Percentiles rank a stretch among this genome's conserved stretches.
These are phyloP conservation scores for Chalcosyrphus nemorum DNA, from an alignment of 2,888 invertebrate genomes.

Conservation along the genomic window DNA sequence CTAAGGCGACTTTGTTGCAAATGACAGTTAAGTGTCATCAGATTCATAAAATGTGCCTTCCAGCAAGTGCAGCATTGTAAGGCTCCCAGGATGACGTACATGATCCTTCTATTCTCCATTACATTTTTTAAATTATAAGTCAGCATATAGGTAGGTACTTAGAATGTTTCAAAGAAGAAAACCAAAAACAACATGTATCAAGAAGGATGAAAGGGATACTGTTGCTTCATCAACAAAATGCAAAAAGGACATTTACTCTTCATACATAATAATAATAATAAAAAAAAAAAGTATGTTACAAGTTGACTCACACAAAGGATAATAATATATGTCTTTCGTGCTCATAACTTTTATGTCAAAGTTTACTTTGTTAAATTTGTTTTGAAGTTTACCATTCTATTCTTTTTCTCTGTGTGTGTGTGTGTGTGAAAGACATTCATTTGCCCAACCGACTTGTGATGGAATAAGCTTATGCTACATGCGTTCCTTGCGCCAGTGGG, in stretches of 20 bases:
- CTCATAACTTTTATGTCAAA: conserved; percentile 70
- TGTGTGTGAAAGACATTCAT: conserved; percentile 24
- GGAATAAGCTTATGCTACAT: conserved; percentile 36
- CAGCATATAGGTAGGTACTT: conserved; percentile 14
- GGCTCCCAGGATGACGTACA: neutral
- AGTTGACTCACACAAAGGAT: conserved; percentile 64
- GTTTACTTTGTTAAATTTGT: conserved; percentile 71
- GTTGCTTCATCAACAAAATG: conserved; percentile 48
- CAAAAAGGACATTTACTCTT: conserved; percentile 62
- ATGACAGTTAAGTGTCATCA: conserved; percentile 15
- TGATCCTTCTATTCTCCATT: neutral
- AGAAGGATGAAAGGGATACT: conserved; percentile 16
- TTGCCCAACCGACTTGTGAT: conserved; percentile 19
- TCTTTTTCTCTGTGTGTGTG: neutral
- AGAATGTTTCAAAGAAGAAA: neutral
- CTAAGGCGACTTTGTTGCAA: conserved; percentile 11
- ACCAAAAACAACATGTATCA: conserved; percentile 26
- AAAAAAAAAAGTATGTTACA: conserved; percentile 41
- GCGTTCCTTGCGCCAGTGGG: conserved; percentile 46
- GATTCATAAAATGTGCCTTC: conserved; percentile 29
- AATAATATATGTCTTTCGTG: conserved; percentile 13
- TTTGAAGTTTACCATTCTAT: conserved; percentile 58
- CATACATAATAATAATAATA: conserved; percentile 22
- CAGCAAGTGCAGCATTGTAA: conserved; percentile 8
- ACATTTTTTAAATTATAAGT: conserved; percentile 29